Evolutionary conservation across 2,113 vertebrate species (phyloP).

Genomic region (Rousettus leschenaultii): DNA sequence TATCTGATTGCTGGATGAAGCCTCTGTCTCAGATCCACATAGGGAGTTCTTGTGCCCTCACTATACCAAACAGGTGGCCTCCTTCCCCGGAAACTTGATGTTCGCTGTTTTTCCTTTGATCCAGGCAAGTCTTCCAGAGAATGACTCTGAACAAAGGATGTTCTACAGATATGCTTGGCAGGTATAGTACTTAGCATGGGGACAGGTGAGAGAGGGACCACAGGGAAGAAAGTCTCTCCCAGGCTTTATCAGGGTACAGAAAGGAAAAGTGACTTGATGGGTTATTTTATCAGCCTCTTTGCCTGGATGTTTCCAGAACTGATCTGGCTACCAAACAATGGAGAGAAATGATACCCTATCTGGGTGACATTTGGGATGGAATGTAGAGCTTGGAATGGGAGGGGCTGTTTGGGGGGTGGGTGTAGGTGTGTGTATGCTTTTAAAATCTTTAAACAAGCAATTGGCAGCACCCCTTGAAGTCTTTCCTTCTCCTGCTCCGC

Average conservation of each 20-base stretch:
- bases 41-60: neutral
- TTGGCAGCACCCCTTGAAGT: conserved; percentile 70
- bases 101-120: conserved; percentile 50
- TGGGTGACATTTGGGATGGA: conserved; percentile 7
- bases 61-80: neutral
- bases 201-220: neutral
- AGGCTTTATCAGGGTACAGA: conserved; percentile 30
- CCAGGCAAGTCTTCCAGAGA: conserved; percentile 71
- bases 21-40: neutral
- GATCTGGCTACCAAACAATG: conserved; percentile 35
- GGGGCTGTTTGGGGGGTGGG: neutral
- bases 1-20: neutral
- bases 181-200: conserved; percentile 66
- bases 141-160: conserved; percentile 59
- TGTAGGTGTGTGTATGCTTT: neutral
- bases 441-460: conserved; percentile 67
- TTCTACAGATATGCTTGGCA: conserved; percentile 77
- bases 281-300: neutral
- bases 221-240: neutral
- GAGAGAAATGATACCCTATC: neutral
- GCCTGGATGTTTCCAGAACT: conserved; percentile 54
- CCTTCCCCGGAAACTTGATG: neutral
- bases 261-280: neutral
- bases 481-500: conserved; percentile 47
- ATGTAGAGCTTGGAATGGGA: conserved; percentile 32